Evolutionary conservation across 2,888 invertebrate genomes (phyloP).

Genomic region (Melitaea athalia): DNA sequence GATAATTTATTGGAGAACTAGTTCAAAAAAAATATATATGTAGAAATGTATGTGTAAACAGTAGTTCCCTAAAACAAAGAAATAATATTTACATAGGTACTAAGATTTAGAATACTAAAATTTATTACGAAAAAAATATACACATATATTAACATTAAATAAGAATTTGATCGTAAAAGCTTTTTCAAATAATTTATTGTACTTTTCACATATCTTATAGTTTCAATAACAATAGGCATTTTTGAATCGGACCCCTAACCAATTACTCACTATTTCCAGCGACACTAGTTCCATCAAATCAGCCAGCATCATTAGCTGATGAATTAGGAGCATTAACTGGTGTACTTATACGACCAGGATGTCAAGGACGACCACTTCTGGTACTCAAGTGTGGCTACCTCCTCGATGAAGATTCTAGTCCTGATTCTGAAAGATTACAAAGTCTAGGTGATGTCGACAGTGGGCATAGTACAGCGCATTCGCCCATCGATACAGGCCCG

Average conservation of each 20-base stretch:
- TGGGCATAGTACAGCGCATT: slow-evolving; percentile 95
- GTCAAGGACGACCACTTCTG: slow-evolving; percentile 81
- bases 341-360: slow-evolving; percentile 63
- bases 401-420: slow-evolving; percentile 91
- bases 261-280: slow-evolving; percentile 72
- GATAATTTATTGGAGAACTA: too few species aligned
- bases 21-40: too few species aligned
- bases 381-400: slow-evolving; percentile 89
- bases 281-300: slow-evolving; percentile 83
- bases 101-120: too few species aligned
- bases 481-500: slow-evolving; percentile 90
- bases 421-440: slow-evolving; percentile 92
- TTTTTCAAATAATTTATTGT: too few species aligned
- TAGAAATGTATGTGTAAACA: too few species aligned
- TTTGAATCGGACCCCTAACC: neutral
- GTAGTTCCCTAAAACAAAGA: too few species aligned
- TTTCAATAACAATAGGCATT: too few species aligned
- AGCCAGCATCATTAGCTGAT: slow-evolving; percentile 86
- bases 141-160: too few species aligned
- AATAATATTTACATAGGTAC: too few species aligned
- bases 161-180: too few species aligned
- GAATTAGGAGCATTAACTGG: slow-evolving; percentile 82
- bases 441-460: slow-evolving; percentile 90
- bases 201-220: too few species aligned
- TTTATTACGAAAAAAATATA: too few species aligned